Evolutionary conservation across 1,140 invertebrate species (phyloP).

Genomic region (Leptinotarsa texana): DNA sequence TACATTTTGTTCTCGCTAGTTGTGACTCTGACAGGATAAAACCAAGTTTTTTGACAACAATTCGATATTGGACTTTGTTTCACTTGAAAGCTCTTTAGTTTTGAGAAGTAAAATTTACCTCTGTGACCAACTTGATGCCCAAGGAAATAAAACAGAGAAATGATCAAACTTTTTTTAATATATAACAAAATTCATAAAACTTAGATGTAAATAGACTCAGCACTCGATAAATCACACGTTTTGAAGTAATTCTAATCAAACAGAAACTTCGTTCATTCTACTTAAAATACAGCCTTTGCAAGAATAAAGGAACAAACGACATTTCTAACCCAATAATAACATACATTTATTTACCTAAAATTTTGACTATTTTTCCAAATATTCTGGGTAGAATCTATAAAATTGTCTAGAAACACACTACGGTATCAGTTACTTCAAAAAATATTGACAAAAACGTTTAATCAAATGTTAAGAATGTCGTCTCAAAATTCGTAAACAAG

Average conservation of each 20-base stretch:
- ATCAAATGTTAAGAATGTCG: background rate
- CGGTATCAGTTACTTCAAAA: slow-evolving; percentile 23
- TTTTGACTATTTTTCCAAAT: slow-evolving; percentile 32
- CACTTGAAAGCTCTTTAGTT: too few relatives aligned
- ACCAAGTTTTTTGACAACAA: too few relatives aligned
- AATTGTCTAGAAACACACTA: slow-evolving; percentile 30
- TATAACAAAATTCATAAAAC: slow-evolving; percentile 45
- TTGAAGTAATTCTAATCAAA: slow-evolving; percentile 21
- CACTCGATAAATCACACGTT: slow-evolving; percentile 40
- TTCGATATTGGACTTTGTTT: too few relatives aligned
- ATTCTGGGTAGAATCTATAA: slow-evolving; percentile 27
- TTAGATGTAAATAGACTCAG: slow-evolving; percentile 37
- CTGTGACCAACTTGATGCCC: too few relatives aligned
- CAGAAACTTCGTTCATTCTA: slow-evolving; percentile 29
- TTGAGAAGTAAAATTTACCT: too few relatives aligned
- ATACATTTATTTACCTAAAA: slow-evolving; percentile 40
- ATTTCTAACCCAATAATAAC: slow-evolving; percentile 28
- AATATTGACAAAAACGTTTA: background rate
- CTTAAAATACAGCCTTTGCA: background rate
- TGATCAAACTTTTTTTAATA: slow-evolving; percentile 30
- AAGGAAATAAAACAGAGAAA: too few relatives aligned
- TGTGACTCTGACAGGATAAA: too few relatives aligned
- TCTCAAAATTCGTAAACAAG: too few relatives aligned
- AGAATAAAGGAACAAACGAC: slow-evolving; percentile 26
- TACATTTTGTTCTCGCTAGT: too few relatives aligned